Percentiles rank a stretch among this genome's conserved stretches.
phyloP scores from a whole-genome alignment of 1,140 invertebrate species.

The Eupeodes corollae region DNA sequence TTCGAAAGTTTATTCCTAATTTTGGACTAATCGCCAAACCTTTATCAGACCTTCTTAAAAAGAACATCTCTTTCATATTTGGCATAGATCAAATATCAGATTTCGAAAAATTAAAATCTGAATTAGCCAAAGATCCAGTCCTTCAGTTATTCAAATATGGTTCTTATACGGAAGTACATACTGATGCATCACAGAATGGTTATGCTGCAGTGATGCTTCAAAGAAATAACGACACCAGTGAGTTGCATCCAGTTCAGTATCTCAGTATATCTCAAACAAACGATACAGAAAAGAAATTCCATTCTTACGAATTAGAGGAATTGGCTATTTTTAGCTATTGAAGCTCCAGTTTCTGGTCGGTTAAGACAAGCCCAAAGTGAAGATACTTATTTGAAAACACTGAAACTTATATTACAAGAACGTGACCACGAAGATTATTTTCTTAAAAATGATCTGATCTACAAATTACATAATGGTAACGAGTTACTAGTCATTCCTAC shows the following conservation, averaged over 20 bases:
- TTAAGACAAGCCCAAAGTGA: too few species aligned
- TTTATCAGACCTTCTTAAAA: conserved; percentile 7
- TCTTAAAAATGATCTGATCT: too few species aligned
- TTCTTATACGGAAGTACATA: background rate
- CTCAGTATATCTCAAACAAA: too few species aligned
- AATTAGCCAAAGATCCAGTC: background rate
- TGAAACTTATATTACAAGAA: too few species aligned
- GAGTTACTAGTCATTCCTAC: conserved; percentile 15
- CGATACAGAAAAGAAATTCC: too few species aligned
- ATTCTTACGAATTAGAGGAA: too few species aligned
- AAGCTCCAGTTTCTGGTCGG: too few species aligned
- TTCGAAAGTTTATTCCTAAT: conserved; percentile 19
- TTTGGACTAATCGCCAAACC: conserved; percentile 17
- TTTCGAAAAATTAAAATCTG: background rate
- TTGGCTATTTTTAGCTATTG: too few species aligned
- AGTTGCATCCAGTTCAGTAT: too few species aligned
- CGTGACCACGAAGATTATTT: too few species aligned
- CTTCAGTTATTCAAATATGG: background rate
- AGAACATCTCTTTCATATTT: background rate
- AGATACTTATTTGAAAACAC: too few species aligned
- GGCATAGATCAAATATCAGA: background rate
- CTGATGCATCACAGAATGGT: background rate
- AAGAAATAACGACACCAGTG: background rate
- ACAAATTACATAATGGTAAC: background rate
- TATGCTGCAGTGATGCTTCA: background rate